These are phyloP conservation scores for Leptinotarsa peninsularis DNA, from an alignment of 2,888 invertebrate species.

Conservation along the genomic window DNA sequence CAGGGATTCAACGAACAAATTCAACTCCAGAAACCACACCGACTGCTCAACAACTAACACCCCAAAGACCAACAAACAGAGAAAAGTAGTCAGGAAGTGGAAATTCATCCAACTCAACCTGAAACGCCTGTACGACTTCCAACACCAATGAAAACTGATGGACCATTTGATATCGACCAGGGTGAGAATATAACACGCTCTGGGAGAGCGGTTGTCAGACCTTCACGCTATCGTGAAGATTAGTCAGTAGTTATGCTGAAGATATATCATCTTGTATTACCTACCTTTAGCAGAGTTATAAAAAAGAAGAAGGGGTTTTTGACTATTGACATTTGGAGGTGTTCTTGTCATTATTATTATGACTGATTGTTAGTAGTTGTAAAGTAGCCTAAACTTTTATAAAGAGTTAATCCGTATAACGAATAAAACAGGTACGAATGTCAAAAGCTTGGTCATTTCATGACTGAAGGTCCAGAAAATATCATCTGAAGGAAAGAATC, in stretches of 20 bases:
- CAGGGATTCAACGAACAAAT: background rate
- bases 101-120: conserved; percentile 6
- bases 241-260: background rate
- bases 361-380: background rate
- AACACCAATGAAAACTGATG: conserved; percentile 18
- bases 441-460: too few species aligned
- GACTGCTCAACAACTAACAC: background rate
- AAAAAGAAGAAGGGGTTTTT: background rate
- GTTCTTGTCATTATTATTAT: background rate
- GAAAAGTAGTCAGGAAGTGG: background rate
- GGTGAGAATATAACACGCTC: background rate
- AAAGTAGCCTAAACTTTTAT: background rate
- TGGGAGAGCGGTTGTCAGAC: background rate
- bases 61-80: background rate
- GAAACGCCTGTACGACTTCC: conserved; percentile 21
- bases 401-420: background rate
- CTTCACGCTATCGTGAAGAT: background rate
- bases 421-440: background rate
- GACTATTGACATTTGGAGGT: background rate
- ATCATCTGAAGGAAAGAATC: too few species aligned
- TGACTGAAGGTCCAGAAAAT: too few species aligned
- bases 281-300: background rate
- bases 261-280: background rate
- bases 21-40: background rate
- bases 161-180: conserved; percentile 4